Evolutionary conservation across 2,113 vertebrate genomes (phyloP).

Genomic region (Falcunculus frontatus): DNA sequence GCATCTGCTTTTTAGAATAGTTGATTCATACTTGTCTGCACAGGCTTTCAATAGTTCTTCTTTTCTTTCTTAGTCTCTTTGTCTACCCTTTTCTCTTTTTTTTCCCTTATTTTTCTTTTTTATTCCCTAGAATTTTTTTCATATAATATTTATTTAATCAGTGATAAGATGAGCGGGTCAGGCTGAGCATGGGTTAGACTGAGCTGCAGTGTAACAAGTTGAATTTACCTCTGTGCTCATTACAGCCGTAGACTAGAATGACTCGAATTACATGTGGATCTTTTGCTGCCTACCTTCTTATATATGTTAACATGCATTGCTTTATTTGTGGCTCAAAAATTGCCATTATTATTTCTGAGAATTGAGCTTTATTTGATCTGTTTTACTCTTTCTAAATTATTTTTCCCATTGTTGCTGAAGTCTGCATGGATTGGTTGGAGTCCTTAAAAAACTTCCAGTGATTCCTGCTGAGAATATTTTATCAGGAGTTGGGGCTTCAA

Average conservation of each 20-base stretch:
- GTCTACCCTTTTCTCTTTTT: neutral
- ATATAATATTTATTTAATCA: neutral
- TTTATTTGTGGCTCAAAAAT: neutral
- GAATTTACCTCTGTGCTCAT: neutral
- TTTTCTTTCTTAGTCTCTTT: conserved; percentile 30
- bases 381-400: neutral
- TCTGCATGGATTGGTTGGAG: neutral
- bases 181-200: neutral
- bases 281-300: neutral
- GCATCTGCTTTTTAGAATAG: conserved; percentile 60
- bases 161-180: neutral
- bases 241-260: neutral
- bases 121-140: neutral
- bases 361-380: neutral
- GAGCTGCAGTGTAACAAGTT: neutral
- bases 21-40: conserved; percentile 62
- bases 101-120: neutral
- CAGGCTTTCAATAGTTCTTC: conserved; percentile 48
- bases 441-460: neutral
- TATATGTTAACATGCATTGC: neutral
- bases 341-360: neutral
- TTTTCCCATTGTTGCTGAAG: neutral
- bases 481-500: neutral
- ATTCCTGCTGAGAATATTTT: neutral
- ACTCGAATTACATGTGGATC: neutral